phyloP scores from a whole-genome alignment of 2,888 invertebrate species.

The Macaria notata region DNA sequence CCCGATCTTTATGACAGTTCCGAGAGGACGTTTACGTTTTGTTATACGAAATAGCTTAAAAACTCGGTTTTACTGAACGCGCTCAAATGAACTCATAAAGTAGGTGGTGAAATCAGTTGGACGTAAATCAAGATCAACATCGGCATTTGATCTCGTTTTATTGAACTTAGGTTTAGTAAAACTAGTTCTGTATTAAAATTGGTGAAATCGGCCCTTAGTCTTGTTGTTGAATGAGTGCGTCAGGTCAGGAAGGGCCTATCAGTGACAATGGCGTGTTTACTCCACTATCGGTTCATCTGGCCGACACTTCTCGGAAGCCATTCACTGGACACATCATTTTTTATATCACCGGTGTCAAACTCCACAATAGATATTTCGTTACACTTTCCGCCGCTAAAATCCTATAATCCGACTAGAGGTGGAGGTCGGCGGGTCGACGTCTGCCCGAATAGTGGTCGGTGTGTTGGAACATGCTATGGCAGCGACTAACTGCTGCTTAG shows the following conservation, averaged over 20 bases:
- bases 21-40: too few relatives aligned
- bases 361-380: slow-evolving; percentile 10
- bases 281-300: slow-evolving; percentile 4
- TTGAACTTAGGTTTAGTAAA: too few relatives aligned
- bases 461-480: not conserved
- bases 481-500: too few relatives aligned
- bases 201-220: too few relatives aligned
- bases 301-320: slow-evolving; percentile 4
- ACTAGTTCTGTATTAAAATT: too few relatives aligned
- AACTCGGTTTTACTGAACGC: too few relatives aligned
- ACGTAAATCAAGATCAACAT: too few relatives aligned
- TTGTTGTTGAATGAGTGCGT: not conserved
- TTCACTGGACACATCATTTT: slow-evolving; percentile 13
- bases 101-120: too few relatives aligned
- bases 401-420: slow-evolving; percentile 29
- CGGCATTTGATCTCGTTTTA: too few relatives aligned
- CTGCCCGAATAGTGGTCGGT: slow-evolving; percentile 38
- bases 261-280: slow-evolving; percentile 6
- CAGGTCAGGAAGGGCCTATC: not conserved
- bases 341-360: slow-evolving; percentile 7
- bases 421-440: slow-evolving; percentile 38
- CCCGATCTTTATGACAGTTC: too few relatives aligned
- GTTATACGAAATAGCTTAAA: too few relatives aligned
- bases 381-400: slow-evolving; percentile 32
- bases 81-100: too few relatives aligned